A percentile compares a stretch with the other conserved stretches of the same genome.
These are phyloP conservation scores for Hetaerina americana DNA, from an alignment of 1,140 invertebrate species.

Conservation along the genomic window DNA sequence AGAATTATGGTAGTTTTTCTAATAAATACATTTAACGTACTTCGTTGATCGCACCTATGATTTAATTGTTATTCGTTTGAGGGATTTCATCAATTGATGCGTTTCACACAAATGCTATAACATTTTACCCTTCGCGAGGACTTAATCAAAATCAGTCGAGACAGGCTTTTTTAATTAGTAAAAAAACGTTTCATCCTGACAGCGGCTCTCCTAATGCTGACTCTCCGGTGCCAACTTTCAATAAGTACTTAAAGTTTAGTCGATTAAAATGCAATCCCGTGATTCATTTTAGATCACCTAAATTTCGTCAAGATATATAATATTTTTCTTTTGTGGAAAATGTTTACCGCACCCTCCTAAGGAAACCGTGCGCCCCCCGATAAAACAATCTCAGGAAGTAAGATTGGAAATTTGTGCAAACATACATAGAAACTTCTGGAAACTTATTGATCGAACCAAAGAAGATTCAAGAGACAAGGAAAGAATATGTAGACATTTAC, in stretches of 20 bases:
- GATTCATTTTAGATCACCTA: not conserved
- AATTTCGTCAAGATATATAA: slow-evolving; percentile 16
- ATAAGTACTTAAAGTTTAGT: slow-evolving; percentile 30
- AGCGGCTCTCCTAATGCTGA: slow-evolving; percentile 48
- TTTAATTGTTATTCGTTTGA: not conserved
- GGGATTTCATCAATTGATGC: too few relatives aligned
- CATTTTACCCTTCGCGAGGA: slow-evolving; percentile 34
- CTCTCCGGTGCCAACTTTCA: slow-evolving; percentile 58
- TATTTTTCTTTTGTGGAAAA: too few relatives aligned
- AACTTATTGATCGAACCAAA: too few relatives aligned
- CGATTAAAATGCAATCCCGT: slow-evolving; percentile 12
- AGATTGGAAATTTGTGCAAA: too few relatives aligned
- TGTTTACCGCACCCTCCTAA: slow-evolving; percentile 38
- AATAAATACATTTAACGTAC: not conserved
- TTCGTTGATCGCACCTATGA: not conserved
- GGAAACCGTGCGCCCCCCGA: slow-evolving; percentile 26
- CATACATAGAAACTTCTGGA: too few relatives aligned
- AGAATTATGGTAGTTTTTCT: not conserved
- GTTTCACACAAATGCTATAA: not conserved
- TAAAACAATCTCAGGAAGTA: slow-evolving; percentile 19
- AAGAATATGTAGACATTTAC: too few relatives aligned
- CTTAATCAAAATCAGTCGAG: slow-evolving; percentile 55
- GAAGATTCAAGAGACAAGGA: too few relatives aligned
- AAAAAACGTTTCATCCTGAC: slow-evolving; percentile 73
- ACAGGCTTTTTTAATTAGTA: slow-evolving; percentile 55